A percentile compares a stretch with the other conserved stretches of the same genome.
Conservation (phyloP, 2,797 vertebrate species). For the Aratinga solstitialis region DNA sequence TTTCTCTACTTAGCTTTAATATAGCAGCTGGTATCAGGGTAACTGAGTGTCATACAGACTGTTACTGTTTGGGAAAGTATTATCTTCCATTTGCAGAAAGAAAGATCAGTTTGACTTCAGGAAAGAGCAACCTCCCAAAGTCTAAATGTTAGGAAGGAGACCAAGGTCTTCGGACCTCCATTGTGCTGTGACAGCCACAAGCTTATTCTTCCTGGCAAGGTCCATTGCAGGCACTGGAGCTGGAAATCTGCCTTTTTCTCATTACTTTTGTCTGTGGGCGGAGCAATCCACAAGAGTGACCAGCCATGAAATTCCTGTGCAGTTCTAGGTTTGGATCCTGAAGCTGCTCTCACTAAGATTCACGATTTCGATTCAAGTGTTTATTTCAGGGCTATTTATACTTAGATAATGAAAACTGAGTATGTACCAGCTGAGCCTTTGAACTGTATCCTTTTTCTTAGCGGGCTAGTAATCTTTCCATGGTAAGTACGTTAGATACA, state of each 20-base stretch:
- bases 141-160: neutral
- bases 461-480: slow-evolving; percentile 44
- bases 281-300: neutral
- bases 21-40: neutral
- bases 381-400: neutral
- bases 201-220: neutral
- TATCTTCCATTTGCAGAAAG: neutral
- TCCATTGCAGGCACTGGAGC: neutral
- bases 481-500: slow-evolving; percentile 20
- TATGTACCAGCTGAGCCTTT: slow-evolving; percentile 21
- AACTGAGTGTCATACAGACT: neutral
- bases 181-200: neutral
- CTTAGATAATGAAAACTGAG: slow-evolving; percentile 2
- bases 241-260: neutral
- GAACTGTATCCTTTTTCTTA: slow-evolving; percentile 48
- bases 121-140: neutral
- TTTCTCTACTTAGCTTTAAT: neutral
- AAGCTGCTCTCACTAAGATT: neutral
- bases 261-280: neutral
- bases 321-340: neutral
- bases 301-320: neutral
- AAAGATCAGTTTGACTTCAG: neutral
- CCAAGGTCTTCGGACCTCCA: neutral
- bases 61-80: neutral
- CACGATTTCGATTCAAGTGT: neutral